Base-by-base conservation (phyloP, 1,140 invertebrate genomes). In the Drosophila ogumai region DNA sequence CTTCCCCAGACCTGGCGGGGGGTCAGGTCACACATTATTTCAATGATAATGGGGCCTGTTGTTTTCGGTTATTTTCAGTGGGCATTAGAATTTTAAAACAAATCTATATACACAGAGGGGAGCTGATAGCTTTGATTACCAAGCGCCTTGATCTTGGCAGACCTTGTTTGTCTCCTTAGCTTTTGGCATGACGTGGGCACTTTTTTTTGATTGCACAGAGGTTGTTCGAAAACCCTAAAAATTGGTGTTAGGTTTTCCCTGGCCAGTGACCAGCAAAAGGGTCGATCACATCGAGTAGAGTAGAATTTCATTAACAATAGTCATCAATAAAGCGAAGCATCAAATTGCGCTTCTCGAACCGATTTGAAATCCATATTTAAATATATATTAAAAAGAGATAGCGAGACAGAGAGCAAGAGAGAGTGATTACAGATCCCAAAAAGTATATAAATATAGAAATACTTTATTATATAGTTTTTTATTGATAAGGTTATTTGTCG, bases 141-240 rank as follows among this genome's bases (percentile, higher is more conserved):
- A 44, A 61, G 44, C 61, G 72, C 84, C 84, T 88, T 88, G 84
- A 88, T 90, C 84, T 88, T 88, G 68, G n/a, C 17, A 56, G 80
- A 88, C 84, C 84, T 90, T 82, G 80, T 80, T 88, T 84, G 56
- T 69, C 75, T 79, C 76, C 77, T 74, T 71, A 36, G 47, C 77
- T 79, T 60, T 63, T 78, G 64, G 34, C 80, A 81, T 88, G 68
- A 81, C 68, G 81, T 74, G 65, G 54, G 69, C 56, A 74, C 63
- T 61, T 61, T 80, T 25, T 28, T 67, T 38, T 5, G 31, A 28
- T 58, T 58, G 34, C 38, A 38, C 38, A 52, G 32, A 52, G 52
- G 57, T 32, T 52, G n/a, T 52, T 71, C 13, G 25, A 72, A 66
- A 64, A 8, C 15, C 43, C 22, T 32, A 68, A 55, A 67, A 67